A percentile compares a stretch with the other conserved stretches of the same genome.
These are phyloP conservation scores for Margarornis squamiger DNA, from an alignment of 2,797 vertebrate species.

Conservation along the genomic window DNA sequence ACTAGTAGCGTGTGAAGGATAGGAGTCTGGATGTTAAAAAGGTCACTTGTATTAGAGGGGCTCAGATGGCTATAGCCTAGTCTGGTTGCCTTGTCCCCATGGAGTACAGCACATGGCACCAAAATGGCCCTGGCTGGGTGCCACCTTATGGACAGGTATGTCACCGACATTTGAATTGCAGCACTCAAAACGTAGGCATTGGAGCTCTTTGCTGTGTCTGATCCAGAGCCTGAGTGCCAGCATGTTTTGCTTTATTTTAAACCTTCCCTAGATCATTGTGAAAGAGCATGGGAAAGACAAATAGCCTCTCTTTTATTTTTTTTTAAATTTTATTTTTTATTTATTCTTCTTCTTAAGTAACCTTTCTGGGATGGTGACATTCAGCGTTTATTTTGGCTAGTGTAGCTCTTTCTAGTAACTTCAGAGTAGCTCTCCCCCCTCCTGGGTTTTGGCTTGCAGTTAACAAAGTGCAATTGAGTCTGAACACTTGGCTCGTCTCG, in stretches of 20 bases:
- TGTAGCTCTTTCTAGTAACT: constrained; percentile 39
- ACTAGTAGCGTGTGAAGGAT: neutral
- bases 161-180: neutral
- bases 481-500: neutral
- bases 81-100: neutral
- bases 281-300: neutral
- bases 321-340: neutral
- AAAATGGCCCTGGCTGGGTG: neutral
- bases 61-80: neutral
- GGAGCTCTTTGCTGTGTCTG: neutral
- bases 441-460: neutral
- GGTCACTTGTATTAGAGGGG: neutral
- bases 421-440: neutral
- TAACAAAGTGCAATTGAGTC: neutral
- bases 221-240: neutral
- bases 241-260: neutral
- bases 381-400: neutral
- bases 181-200: rapidly evolving
- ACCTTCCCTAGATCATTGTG: neutral
- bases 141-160: neutral
- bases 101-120: rapidly evolving
- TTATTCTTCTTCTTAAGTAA: neutral
- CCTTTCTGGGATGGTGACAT: neutral
- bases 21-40: neutral
- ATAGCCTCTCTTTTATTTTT: neutral